Evolutionary conservation across 1,140 invertebrate species (phyloP).

Genomic region (Argopecten irradians): DNA sequence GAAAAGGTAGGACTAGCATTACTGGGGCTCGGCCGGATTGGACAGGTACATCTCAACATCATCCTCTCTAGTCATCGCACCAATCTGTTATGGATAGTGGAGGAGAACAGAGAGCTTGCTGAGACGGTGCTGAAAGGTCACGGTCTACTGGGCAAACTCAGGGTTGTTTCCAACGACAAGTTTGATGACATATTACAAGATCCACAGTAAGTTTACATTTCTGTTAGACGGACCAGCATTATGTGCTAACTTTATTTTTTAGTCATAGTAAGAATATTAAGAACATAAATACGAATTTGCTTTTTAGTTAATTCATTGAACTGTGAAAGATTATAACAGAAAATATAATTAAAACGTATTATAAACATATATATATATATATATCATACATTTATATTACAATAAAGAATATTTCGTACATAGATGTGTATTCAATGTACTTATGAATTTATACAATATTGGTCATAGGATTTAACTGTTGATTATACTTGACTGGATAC

Average conservation of each 20-base stretch:
- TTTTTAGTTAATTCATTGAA: too few relatives aligned
- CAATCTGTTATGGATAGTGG: not conserved
- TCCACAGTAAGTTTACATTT: not conserved
- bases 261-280: too few relatives aligned
- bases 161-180: not conserved
- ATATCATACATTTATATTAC: too few relatives aligned
- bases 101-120: not conserved
- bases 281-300: too few relatives aligned
- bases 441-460: too few relatives aligned
- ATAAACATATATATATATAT: too few relatives aligned
- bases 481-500: too few relatives aligned
- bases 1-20: not conserved
- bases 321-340: too few relatives aligned
- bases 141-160: not conserved
- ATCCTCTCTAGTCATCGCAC: not conserved
- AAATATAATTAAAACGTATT: too few relatives aligned
- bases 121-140: not conserved
- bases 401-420: too few relatives aligned
- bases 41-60: not conserved
- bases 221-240: not conserved
- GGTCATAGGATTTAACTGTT: too few relatives aligned
- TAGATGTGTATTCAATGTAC: too few relatives aligned
- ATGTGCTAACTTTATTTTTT: not conserved
- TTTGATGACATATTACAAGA: not conserved
- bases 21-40: not conserved